Evolutionary conservation across 2,797 vertebrate genomes (phyloP).

Genomic region (Muscicapa striata): DNA sequence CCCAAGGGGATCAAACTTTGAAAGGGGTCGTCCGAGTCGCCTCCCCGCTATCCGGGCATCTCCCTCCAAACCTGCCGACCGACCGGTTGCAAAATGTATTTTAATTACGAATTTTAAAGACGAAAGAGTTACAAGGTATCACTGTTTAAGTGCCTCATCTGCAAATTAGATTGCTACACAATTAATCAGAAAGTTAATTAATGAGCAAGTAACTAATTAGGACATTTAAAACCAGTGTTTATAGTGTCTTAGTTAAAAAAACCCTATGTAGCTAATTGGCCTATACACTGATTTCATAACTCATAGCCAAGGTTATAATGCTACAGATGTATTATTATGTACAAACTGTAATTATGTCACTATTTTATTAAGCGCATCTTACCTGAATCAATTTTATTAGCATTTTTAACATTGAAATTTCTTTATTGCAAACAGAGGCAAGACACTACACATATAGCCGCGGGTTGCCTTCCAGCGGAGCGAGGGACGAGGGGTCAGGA

Average conservation of each 20-base stretch:
- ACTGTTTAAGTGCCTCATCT: constrained; percentile 79
- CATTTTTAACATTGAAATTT: constrained; percentile 49
- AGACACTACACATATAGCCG: rapidly evolving
- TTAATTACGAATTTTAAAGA: constrained; percentile 73
- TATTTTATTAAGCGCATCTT: constrained; percentile 63
- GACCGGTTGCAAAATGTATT: constrained; percentile 47
- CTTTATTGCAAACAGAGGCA: background rate
- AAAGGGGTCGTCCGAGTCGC: background rate
- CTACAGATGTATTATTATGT: constrained; percentile 75
- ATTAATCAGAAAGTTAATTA: constrained; percentile 87
- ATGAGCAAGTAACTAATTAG: constrained; percentile 84
- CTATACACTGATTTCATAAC: constrained; percentile 77
- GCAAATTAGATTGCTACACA: constrained; percentile 85
- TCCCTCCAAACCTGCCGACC: background rate
- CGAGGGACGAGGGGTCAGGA: background rate
- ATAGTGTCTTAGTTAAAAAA: constrained; percentile 72
- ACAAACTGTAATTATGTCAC: constrained; percentile 75
- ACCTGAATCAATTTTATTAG: constrained; percentile 70
- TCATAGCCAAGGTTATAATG: constrained; percentile 75
- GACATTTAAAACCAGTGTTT: constrained; percentile 82
- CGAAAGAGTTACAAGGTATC: constrained; percentile 78
- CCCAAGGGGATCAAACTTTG: background rate
- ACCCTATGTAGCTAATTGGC: constrained; percentile 75
- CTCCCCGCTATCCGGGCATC: background rate
- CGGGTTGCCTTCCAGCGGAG: background rate